These are phyloP conservation scores for Sarcophaga peregrina DNA, from an alignment of 1,140 invertebrate genomes.

Conservation along the genomic window DNA sequence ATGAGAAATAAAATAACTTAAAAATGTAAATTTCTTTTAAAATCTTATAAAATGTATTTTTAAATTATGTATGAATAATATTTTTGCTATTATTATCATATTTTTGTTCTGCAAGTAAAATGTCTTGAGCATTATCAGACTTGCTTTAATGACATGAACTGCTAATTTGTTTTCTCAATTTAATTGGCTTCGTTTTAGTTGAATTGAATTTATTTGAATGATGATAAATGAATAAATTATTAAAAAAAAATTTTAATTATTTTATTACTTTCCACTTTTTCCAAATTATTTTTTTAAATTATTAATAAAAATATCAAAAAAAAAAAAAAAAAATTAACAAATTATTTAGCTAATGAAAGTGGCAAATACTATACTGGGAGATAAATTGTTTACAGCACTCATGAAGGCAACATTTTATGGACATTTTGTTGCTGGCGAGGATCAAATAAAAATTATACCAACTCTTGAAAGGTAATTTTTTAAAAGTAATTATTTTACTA, in stretches of 20 bases:
- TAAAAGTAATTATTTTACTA: conserved; percentile 47
- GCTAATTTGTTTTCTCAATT: neutral
- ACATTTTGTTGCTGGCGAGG: conserved; percentile 94
- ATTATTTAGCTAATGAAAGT: conserved; percentile 84
- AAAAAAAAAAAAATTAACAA: neutral
- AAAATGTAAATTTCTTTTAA: no score
- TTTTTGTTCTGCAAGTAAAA: neutral
- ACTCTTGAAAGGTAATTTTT: conserved; percentile 65
- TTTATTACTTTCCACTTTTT: neutral
- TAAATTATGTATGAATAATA: neutral
- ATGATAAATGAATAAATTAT: neutral
- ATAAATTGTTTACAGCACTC: conserved; percentile 78
- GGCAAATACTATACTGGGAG: conserved; percentile 79
- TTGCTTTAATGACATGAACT: neutral
- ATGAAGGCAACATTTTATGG: conserved; percentile 94
- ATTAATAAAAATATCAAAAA: neutral
- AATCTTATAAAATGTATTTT: no score
- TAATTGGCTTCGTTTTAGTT: conserved; percentile 11
- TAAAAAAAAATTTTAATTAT: conserved; percentile 6
- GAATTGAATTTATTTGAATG: conserved; percentile 15
- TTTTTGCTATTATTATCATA: neutral
- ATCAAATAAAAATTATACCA: conserved; percentile 65
- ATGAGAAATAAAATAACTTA: no score
- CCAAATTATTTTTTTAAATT: conserved; percentile 30
- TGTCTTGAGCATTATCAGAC: neutral